These are phyloP conservation scores for Oreortyx pictus DNA, from an alignment of 2,797 vertebrate genomes.

Conservation along the genomic window DNA sequence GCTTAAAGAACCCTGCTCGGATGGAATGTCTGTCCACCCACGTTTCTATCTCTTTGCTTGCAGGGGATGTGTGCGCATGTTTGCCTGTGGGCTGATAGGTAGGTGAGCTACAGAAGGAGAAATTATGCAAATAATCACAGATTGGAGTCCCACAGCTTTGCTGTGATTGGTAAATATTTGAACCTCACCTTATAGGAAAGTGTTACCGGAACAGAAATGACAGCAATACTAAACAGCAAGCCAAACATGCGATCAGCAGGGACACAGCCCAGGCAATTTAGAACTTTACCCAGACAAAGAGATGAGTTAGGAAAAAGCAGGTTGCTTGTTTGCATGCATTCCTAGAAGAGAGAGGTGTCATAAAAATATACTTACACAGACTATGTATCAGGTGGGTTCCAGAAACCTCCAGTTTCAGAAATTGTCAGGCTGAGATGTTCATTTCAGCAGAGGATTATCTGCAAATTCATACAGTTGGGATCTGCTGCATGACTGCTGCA, in stretches of 20 bases:
- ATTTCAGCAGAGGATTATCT: background rate
- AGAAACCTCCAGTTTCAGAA: background rate
- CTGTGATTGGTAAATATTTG: background rate
- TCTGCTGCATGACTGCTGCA: background rate
- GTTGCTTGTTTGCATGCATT: background rate
- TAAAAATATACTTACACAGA: background rate
- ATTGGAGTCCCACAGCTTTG: background rate
- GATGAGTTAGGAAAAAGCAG: background rate
- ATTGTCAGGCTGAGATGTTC: background rate
- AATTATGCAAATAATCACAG: background rate
- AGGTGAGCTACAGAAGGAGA: background rate
- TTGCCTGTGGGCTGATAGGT: background rate
- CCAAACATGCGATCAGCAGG: rapidly evolving
- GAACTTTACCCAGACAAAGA: background rate
- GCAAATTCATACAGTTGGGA: background rate
- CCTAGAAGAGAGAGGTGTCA: background rate
- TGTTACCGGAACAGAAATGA: background rate
- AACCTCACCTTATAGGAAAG: background rate
- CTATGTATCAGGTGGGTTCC: background rate
- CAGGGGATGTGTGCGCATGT: background rate
- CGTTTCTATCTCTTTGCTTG: background rate
- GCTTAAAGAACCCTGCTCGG: constrained; percentile 40
- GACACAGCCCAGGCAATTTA: background rate
- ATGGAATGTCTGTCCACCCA: background rate
- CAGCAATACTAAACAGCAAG: background rate